These are phyloP conservation scores for Egretta garzetta DNA, from an alignment of 2,113 vertebrate genomes.

Conservation along the genomic window DNA sequence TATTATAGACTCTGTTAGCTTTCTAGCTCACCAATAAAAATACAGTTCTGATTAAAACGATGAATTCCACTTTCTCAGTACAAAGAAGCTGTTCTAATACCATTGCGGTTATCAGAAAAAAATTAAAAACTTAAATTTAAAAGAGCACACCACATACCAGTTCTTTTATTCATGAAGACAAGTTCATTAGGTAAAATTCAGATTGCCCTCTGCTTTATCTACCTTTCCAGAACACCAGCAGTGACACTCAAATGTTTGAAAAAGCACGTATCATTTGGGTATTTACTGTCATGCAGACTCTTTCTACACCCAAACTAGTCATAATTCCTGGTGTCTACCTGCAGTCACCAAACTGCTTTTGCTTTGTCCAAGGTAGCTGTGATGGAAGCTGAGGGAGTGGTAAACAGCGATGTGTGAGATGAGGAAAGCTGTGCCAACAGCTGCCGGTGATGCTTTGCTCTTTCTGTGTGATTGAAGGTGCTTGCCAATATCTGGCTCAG, in stretches of 20 bases:
- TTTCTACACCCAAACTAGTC: neutral
- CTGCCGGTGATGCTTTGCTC: neutral
- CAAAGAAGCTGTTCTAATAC: neutral
- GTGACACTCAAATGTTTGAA: neutral
- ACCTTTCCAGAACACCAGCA: neutral
- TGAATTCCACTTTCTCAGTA: neutral
- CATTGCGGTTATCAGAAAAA: neutral
- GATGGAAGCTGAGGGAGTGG: neutral
- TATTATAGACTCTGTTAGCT: neutral
- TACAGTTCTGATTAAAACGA: neutral
- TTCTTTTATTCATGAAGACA: neutral
- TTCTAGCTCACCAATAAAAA: neutral
- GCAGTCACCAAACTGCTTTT: neutral
- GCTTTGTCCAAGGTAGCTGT: neutral
- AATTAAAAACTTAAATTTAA: neutral
- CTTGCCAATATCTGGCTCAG: neutral
- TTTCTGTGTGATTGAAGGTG: neutral
- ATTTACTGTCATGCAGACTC: neutral
- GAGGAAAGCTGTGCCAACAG: neutral
- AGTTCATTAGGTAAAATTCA: neutral
- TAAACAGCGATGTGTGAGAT: neutral
- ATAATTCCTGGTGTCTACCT: neutral
- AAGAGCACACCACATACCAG: neutral
- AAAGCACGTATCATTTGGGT: neutral
- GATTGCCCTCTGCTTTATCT: neutral